Conservation (phyloP, 2,797 vertebrate genomes). For the Epinephelus malabaricus region DNA sequence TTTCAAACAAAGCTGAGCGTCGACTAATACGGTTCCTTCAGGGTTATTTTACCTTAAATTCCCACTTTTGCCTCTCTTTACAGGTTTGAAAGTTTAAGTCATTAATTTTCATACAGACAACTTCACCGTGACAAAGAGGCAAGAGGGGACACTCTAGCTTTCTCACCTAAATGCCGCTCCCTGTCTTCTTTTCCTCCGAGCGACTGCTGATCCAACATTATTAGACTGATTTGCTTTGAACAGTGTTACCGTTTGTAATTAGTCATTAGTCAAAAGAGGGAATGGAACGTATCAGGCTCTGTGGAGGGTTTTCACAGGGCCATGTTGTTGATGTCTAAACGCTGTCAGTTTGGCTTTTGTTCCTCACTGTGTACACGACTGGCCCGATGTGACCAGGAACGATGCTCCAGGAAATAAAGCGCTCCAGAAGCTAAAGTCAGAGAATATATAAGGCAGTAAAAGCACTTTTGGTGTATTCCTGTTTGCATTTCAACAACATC, state of each 20-base stretch:
- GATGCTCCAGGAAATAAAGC: not conserved
- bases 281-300: conserved; percentile 1
- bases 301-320: conserved; percentile 4
- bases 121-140: conserved; percentile 29
- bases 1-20: conserved; percentile 54
- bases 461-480: not conserved
- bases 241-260: conserved; percentile 36
- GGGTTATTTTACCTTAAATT: conserved; percentile 59
- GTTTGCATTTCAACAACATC: not conserved
- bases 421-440: not conserved
- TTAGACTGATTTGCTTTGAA: conserved; percentile 33
- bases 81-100: conserved; percentile 52
- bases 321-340: conserved; percentile 1
- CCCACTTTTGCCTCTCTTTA: conserved; percentile 43
- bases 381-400: not conserved
- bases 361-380: not conserved
- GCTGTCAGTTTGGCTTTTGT: conserved; percentile 13
- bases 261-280: conserved; percentile 16
- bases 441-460: not conserved
- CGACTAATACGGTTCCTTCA: conserved; percentile 55
- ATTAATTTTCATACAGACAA: conserved; percentile 58
- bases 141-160: not conserved
- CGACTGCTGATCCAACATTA: conserved; percentile 28
- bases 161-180: conserved; percentile 5
- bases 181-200: not conserved